These are phyloP conservation scores for Aldrovandia affinis DNA, from an alignment of 2,797 vertebrate species.

Conservation along the genomic window DNA sequence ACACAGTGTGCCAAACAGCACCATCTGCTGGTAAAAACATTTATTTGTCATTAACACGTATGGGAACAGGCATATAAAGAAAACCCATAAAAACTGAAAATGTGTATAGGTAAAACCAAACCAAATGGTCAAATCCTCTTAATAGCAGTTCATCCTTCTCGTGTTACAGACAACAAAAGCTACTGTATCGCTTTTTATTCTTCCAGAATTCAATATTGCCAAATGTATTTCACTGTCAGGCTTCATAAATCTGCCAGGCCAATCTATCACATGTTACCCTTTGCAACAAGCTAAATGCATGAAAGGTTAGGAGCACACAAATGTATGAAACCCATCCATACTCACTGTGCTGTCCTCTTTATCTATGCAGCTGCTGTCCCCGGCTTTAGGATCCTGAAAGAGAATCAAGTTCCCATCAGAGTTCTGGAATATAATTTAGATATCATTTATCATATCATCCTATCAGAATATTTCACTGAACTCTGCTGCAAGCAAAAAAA, in stretches of 20 bases:
- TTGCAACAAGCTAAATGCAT: constrained; percentile 42
- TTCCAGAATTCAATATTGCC: constrained; percentile 39
- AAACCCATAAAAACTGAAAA: neutral
- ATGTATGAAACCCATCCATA: constrained; percentile 44
- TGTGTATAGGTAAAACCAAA: neutral
- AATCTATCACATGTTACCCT: constrained; percentile 48
- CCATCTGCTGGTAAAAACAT: constrained; percentile 11
- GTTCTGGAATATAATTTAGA: neutral
- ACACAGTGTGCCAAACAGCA: constrained; percentile 12
- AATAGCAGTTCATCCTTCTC: neutral
- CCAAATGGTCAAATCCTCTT: neutral
- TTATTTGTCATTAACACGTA: neutral
- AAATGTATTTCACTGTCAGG: constrained; percentile 52
- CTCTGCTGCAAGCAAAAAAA: neutral
- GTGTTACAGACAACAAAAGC: neutral
- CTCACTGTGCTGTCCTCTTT: constrained; percentile 78
- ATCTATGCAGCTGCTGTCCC: constrained; percentile 69
- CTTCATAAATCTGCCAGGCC: constrained; percentile 46
- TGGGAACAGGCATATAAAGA: no score
- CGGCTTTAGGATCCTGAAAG: constrained; percentile 73
- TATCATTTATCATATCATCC: neutral
- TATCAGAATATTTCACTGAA: neutral
- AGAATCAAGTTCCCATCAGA: constrained; percentile 3
- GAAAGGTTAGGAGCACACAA: constrained; percentile 45
- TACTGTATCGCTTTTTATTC: constrained; percentile 7